A percentile compares a stretch with the other conserved stretches of the same genome.
phyloP scores from a whole-genome alignment of 2,888 invertebrate species.

The Dicycla oo region DNA sequence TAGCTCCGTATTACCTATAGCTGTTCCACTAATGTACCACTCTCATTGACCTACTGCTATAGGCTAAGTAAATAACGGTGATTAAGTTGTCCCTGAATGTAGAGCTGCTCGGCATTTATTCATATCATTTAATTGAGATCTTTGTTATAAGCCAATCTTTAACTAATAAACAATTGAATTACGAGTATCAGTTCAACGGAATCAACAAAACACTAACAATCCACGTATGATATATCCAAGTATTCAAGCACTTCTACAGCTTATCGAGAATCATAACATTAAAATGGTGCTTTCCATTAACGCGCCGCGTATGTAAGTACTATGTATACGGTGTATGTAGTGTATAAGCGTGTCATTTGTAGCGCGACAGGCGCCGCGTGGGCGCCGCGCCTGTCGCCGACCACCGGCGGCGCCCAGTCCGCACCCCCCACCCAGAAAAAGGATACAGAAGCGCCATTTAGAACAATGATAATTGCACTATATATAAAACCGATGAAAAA shows the following conservation, averaged over 20 bases:
- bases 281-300: slow-evolving; percentile 55
- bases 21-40: not conserved
- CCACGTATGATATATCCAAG: no score
- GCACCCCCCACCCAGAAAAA: slow-evolving; percentile 37
- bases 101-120: not conserved
- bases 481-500: slow-evolving; percentile 3
- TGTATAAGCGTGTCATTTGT: slow-evolving; percentile 68
- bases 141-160: not conserved
- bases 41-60: not conserved
- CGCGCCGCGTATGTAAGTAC: slow-evolving; percentile 15
- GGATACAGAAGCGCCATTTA: slow-evolving; percentile 46
- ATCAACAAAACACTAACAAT: slow-evolving; percentile 19
- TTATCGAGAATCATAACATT: slow-evolving; percentile 47
- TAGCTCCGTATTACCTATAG: not conserved
- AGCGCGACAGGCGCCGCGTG: slow-evolving; percentile 70
- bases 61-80: not conserved
- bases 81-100: not conserved
- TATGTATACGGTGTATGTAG: slow-evolving; percentile 34
- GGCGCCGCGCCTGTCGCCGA: slow-evolving; percentile 68
- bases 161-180: not conserved
- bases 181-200: slow-evolving; percentile 3
- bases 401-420: slow-evolving; percentile 63
- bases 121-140: not conserved
- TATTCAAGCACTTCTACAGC: slow-evolving; percentile 30
- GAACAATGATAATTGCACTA: slow-evolving; percentile 14